Evolutionary conservation across 2,797 vertebrate species (phyloP), one percentile per base, ranked within the genome.

Genomic region (Amphiprion clarkii): DNA sequence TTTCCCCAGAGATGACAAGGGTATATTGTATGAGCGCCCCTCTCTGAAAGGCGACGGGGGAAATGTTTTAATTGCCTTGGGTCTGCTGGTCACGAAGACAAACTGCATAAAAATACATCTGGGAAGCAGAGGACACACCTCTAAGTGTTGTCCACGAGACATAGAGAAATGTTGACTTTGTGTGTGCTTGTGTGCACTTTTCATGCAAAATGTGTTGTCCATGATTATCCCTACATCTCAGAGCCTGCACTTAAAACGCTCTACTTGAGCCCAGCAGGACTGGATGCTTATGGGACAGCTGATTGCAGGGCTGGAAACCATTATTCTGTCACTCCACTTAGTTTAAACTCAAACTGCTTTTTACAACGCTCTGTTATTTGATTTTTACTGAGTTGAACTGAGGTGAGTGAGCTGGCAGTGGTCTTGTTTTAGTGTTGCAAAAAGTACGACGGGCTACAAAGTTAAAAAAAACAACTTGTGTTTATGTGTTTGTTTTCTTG

Each of bases 1-100:
- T 53, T 31, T 19, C 62, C 74, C 65, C 9, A 13, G 61, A 71
- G 81, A 77, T 5, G 63, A 53, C 68, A 68, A 82, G 79, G 70
- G 60, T 65, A 33, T 14, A 59, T 69, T 56, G 70, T 61, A 16
- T 13, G 55, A 65, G 57, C 42, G 39, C 58, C 51, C 42, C 59
- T 71, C 56, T 70, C 51, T 25, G 25, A 74, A 78, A 60, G 62
- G 56, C n/a, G 12, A 48, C 27, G 19, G 44, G 69, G 74, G 69
- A 63, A 76, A 65, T 61, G 33, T 57, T 56, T 71, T 78, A 74
- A 81, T 77, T 64, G 61, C 59, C 16, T 67, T 1, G 25, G 33
- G 39, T 71, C 61, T 25, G 27, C 58, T 11, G 55, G 78, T 71
- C 42, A 42, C 62, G 64, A 66, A 56, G 75, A 52, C 33, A 75